Base-by-base conservation (phyloP, 1,140 invertebrate genomes). In the Brachionus manjavacas region DNA sequence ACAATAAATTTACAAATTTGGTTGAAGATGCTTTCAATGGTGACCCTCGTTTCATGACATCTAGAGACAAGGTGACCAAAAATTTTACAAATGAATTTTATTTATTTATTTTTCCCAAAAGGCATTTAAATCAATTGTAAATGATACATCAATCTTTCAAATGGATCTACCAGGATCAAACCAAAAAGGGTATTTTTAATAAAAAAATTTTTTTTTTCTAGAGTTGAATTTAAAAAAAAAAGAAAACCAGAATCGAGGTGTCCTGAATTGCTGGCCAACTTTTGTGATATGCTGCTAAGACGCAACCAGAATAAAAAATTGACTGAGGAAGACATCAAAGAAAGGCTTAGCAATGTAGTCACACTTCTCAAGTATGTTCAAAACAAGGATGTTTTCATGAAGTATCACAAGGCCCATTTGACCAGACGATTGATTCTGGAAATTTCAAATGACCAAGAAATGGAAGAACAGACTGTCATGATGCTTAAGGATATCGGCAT, bases 351-450 rank as follows among this genome's bases (percentile, higher is more conserved):
- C 88, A 95, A 98, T 92, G 95, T 99, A 85, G 92, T 94, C 81
- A 90, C 99, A 87, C 96, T 99, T 55, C 91, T 99, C 66, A 99
- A 99, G 90, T 99, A 99, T 91, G 96, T 99, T 72, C 95, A 96
- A 89, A 99, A 99, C 89, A 99, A 99, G 89, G 97, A 99, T 92
- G 96, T 99, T 7, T 99, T 99, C 88, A 99, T 99, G 97, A 91
- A 96, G 85, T 99, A 97, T 90, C 96, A 99, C 90, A 99, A 99
- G 90, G 96, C 96, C 49, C 97, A 99, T 91, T 91, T 99, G 85
- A 99, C 97, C 28, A 91, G 98, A 86, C 92, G 98, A 86, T 92
- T 99, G 39, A 97, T 98, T 87, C 91, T 98, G 72, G 96, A 98
- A 87, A 95, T 95, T 14, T 98, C 96, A 86, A 96, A 96, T 2